phyloP scores from a whole-genome alignment of 2,888 invertebrate genomes.

The Latheticus oryzae region DNA sequence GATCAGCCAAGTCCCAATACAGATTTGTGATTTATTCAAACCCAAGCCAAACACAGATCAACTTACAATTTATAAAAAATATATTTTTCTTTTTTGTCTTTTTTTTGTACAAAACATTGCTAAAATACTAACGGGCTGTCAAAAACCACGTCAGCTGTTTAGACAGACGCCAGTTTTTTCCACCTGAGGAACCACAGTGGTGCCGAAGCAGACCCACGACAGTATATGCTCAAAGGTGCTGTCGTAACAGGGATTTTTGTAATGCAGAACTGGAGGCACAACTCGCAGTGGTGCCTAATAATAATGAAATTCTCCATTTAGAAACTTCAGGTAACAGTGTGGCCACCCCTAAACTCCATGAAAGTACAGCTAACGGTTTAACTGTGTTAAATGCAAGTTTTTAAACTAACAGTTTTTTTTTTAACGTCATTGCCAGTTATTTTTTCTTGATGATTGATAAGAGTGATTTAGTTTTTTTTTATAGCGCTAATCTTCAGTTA shows the following conservation, averaged over 20 bases:
- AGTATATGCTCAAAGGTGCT: constrained; percentile 63
- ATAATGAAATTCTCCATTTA: constrained; percentile 38
- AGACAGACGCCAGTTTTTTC: constrained; percentile 66
- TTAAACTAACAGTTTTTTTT: constrained; percentile 39
- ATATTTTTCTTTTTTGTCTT: neutral
- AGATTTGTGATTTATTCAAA: no score
- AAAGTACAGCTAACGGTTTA: constrained; percentile 41
- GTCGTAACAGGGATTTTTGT: constrained; percentile 71
- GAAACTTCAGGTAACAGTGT: constrained; percentile 56
- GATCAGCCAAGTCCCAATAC: no score
- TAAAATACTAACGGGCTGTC: constrained; percentile 39
- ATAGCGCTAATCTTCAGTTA: constrained; percentile 60
- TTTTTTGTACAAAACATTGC: constrained; percentile 8
- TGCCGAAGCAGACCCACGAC: constrained; percentile 65
- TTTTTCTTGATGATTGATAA: constrained; percentile 25
- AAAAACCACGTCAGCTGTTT: constrained; percentile 57
- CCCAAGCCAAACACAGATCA: no score
- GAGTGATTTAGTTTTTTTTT: constrained; percentile 47
- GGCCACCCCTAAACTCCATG: constrained; percentile 28
- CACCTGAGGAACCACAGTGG: constrained; percentile 70
- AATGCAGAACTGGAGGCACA: constrained; percentile 62
- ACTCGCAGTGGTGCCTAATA: constrained; percentile 30
- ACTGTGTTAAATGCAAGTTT: constrained; percentile 42
- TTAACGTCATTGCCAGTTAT: constrained; percentile 24
- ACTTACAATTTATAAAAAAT: no score